These are phyloP conservation scores for Thecophora atra DNA, from an alignment of 2,888 invertebrate genomes.

Conservation along the genomic window DNA sequence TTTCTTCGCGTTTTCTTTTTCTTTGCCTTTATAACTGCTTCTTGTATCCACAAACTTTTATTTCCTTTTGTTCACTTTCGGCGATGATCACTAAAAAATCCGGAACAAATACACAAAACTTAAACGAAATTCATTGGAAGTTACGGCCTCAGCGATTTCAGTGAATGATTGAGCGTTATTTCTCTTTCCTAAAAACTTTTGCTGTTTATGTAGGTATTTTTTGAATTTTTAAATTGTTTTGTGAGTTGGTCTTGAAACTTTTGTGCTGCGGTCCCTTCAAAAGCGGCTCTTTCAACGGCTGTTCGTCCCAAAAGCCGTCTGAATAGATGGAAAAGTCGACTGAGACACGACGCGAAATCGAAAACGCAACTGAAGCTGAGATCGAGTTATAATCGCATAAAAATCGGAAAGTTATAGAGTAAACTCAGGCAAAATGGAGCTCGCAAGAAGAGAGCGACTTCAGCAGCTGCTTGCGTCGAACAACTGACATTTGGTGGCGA, in stretches of 20 bases:
- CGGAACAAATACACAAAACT: constrained; percentile 34
- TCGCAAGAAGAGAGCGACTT: not conserved
- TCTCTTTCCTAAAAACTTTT: not conserved
- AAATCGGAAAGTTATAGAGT: constrained; percentile 46
- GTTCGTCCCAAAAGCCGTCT: not conserved
- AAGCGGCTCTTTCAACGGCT: constrained; percentile 23
- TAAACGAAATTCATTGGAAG: constrained; percentile 26
- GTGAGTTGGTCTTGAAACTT: constrained; percentile 3
- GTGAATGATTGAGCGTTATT: not conserved
- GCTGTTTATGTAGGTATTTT: constrained; percentile 2
- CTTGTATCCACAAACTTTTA: constrained; percentile 4
- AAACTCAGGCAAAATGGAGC: not conserved
- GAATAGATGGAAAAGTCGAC: constrained; percentile 22
- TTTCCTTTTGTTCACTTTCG: not conserved
- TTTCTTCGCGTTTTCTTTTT: constrained; percentile 1
- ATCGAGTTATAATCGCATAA: constrained; percentile 36
- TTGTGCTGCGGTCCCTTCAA: not conserved
- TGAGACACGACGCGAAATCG: constrained; percentile 46
- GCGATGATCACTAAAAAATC: not conserved
- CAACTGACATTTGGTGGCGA: constrained; percentile 9
- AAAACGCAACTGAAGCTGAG: constrained; percentile 60
- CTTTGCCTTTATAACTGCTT: not conserved
- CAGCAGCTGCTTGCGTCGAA: not conserved
- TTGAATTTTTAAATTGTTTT: constrained; percentile 4
- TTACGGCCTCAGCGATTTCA: not conserved